phyloP scores from a whole-genome alignment of 2,113 vertebrate species.

The Pogonocichla stellata region DNA sequence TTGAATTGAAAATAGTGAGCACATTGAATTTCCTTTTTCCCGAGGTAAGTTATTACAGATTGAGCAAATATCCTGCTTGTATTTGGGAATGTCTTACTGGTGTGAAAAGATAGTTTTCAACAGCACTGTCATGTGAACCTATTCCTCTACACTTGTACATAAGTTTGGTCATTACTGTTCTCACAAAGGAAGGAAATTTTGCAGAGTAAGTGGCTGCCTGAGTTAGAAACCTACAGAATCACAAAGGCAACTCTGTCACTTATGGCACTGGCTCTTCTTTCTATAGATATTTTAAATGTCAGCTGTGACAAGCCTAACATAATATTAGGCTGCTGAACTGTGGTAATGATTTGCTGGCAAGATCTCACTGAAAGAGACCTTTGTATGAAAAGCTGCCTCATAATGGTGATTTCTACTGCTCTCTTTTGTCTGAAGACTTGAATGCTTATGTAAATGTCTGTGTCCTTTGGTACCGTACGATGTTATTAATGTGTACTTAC shows the following conservation, averaged over 20 bases:
- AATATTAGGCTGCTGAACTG: not conserved
- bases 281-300: not conserved
- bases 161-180: not conserved
- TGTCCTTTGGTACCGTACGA: not conserved
- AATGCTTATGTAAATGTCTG: not conserved
- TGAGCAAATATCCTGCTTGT: not conserved
- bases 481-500: constrained; percentile 59
- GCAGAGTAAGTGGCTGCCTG: not conserved
- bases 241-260: not conserved
- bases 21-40: not conserved
- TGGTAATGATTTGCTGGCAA: not conserved
- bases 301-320: not conserved
- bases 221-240: not conserved
- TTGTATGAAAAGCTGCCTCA: constrained; percentile 6
- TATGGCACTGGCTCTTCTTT: not conserved
- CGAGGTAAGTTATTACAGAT: not conserved
- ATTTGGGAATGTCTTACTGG: not conserved
- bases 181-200: not conserved
- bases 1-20: not conserved
- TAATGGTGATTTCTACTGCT: not conserved
- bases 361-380: not conserved
- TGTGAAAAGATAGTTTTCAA: not conserved
- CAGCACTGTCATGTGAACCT: not conserved
- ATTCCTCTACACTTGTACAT: not conserved
- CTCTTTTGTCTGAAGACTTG: constrained; percentile 1